These are phyloP conservation scores for Perca fluviatilis DNA, from an alignment of 2,113 vertebrate species.

Conservation along the genomic window DNA sequence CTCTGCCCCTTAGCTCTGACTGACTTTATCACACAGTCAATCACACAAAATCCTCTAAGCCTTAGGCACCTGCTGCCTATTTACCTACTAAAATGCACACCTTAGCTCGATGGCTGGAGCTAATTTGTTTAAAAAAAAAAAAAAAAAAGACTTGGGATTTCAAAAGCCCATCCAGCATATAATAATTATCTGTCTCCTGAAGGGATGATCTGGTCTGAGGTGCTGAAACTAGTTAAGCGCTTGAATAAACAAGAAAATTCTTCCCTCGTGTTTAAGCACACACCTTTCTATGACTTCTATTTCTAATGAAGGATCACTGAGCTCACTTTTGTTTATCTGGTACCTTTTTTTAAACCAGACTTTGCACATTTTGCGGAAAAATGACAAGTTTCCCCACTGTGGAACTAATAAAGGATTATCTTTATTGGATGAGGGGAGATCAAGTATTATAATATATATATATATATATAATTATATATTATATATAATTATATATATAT, in stretches of 20 bases:
- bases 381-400: too few species aligned
- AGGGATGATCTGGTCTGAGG: constrained; percentile 51
- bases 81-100: constrained; percentile 64
- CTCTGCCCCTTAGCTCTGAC: constrained; percentile 22
- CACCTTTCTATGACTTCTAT: constrained; percentile 15
- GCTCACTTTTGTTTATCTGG: not conserved
- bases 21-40: constrained; percentile 62
- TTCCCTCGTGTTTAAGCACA: constrained; percentile 25
- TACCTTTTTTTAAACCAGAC: not conserved
- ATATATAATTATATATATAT: too few species aligned
- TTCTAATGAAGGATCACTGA: not conserved
- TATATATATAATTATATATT: too few species aligned
- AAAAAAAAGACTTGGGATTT: constrained; percentile 15
- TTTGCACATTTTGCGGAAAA: not conserved
- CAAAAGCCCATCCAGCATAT: constrained; percentile 61
- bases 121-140: constrained; percentile 43
- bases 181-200: constrained; percentile 66
- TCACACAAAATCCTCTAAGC: constrained; percentile 64
- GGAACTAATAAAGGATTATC: too few species aligned
- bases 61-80: constrained; percentile 57
- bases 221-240: constrained; percentile 55
- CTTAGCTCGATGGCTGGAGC: constrained; percentile 55
- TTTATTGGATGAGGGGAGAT: not conserved
- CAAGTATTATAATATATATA: too few species aligned
- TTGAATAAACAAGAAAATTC: constrained; percentile 38